Evolutionary conservation across 2,797 vertebrate species (phyloP).

Genomic region (Gephyroberyx darwinii): DNA sequence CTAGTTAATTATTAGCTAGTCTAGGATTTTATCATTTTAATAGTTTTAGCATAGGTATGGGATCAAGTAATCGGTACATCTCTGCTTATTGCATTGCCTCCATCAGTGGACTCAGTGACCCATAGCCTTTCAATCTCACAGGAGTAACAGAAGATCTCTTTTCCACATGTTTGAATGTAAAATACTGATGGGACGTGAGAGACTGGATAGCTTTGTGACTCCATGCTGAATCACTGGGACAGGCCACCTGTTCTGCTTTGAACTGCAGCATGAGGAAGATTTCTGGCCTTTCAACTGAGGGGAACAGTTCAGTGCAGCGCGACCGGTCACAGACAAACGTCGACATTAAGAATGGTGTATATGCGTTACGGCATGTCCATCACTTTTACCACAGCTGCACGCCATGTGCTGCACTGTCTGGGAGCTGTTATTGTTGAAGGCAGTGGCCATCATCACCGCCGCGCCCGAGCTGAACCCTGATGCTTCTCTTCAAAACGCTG

Average conservation of each 20-base stretch:
- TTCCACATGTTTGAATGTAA: constrained; percentile 46
- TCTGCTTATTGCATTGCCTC: constrained; percentile 52
- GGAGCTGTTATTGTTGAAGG: constrained; percentile 52
- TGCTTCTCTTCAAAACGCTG: constrained; percentile 29
- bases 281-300: constrained; percentile 52
- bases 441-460: constrained; percentile 33
- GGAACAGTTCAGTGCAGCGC: constrained; percentile 34
- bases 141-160: constrained; percentile 46
- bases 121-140: constrained; percentile 50
- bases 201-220: constrained; percentile 40
- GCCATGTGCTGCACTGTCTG: constrained; percentile 70
- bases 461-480: constrained; percentile 42
- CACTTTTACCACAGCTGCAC: constrained; percentile 70
- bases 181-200: constrained; percentile 45
- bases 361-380: constrained; percentile 32
- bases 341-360: constrained; percentile 42
- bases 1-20: neutral
- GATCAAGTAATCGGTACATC: neutral
- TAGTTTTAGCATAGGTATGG: neutral
- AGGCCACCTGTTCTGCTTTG: constrained; percentile 68
- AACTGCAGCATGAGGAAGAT: constrained; percentile 52
- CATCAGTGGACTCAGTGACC: constrained; percentile 23
- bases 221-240: constrained; percentile 49
- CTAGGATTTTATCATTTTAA: neutral
- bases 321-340: constrained; percentile 29